These are phyloP conservation scores for Rhynchopsitta pachyrhyncha DNA, from an alignment of 2,113 vertebrate genomes.

Conservation along the genomic window DNA sequence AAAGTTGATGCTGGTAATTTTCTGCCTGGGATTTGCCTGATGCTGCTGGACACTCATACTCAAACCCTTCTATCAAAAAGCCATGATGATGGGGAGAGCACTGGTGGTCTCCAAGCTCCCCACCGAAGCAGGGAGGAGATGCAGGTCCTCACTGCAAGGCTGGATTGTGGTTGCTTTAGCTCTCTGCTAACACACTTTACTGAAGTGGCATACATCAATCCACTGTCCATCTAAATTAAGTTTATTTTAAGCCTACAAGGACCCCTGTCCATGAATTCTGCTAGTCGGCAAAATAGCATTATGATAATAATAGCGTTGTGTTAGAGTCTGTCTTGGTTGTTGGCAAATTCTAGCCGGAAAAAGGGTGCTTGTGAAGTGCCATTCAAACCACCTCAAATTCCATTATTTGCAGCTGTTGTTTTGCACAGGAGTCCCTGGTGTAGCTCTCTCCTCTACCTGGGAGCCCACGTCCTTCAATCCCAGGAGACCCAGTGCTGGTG, in stretches of 20 bases:
- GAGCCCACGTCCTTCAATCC: not conserved
- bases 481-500: rapidly evolving
- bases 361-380: rapidly evolving
- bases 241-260: not conserved
- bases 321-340: not conserved
- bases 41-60: not conserved
- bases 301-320: not conserved
- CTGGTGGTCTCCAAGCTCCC: not conserved
- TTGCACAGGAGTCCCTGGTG: not conserved
- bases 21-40: not conserved
- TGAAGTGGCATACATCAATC: not conserved
- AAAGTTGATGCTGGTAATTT: not conserved
- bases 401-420: not conserved
- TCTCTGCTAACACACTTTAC: not conserved
- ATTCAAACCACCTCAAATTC: not conserved
- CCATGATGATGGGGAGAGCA: not conserved
- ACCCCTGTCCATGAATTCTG: not conserved
- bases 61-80: not conserved
- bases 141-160: not conserved
- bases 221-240: not conserved
- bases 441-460: not conserved
- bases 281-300: not conserved
- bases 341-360: not conserved
- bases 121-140: not conserved
- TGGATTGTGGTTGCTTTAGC: not conserved